Evolutionary conservation across 1,140 invertebrate genomes (phyloP).

Genomic region (Drosophila ambigua): DNA sequence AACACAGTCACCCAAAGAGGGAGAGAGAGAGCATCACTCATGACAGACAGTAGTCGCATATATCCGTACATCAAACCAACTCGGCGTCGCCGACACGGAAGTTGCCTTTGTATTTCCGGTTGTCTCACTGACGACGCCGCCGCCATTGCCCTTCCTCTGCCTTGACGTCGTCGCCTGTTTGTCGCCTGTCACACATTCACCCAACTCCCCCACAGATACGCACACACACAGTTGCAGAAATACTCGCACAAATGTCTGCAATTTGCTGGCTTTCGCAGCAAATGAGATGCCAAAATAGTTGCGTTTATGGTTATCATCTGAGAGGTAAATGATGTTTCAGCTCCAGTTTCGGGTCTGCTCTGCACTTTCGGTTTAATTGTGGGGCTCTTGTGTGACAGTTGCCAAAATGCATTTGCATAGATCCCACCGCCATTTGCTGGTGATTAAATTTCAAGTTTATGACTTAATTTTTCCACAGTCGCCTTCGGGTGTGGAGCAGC

Average conservation of each 20-base stretch:
- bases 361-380: conserved; percentile 62
- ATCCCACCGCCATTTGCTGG: conserved; percentile 48
- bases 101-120: conserved; percentile 69
- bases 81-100: conserved; percentile 66
- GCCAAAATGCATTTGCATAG: conserved; percentile 52
- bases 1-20: conserved; percentile 3
- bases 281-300: conserved; percentile 79
- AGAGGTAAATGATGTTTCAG: conserved; percentile 66
- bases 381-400: conserved; percentile 57
- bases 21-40: conserved; percentile 16
- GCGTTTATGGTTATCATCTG: conserved; percentile 74
- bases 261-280: conserved; percentile 38
- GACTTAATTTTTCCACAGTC: conserved; percentile 52
- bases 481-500: conserved; percentile 15
- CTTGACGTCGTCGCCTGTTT: conserved; percentile 50
- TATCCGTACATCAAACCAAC: conserved; percentile 53
- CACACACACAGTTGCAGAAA: not conserved
- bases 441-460: conserved; percentile 76
- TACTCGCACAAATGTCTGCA: conserved; percentile 34
- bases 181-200: conserved; percentile 53
- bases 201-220: not conserved
- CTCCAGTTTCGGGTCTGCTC: conserved; percentile 28
- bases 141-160: not conserved
- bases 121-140: conserved; percentile 56
- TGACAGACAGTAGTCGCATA: conserved; percentile 45